Evolutionary conservation across 2,113 vertebrate genomes (phyloP), one percentile per base, ranked within the genome.

Genomic region (Gadus chalcogrammus): DNA sequence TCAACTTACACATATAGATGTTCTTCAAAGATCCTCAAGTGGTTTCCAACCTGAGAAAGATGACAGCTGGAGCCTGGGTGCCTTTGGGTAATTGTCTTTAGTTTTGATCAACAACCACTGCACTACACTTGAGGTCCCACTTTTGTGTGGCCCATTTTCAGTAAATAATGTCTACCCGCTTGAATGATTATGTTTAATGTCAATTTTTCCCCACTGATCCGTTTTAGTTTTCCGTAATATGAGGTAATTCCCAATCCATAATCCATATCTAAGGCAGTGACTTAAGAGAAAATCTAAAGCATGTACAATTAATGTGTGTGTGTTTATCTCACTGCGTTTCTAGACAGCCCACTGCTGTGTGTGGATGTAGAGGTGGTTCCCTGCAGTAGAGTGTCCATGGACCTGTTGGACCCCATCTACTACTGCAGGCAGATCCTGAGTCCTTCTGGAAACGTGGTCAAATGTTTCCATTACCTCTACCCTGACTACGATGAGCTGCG

Each of bases 381-480:
- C 0, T 93, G 91, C 78, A 90, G 88, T 4, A 74, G 79, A 65
- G 76, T 91, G 71, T 91, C 89, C 58, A 82, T 92, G 81, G 89
- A 87, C 42, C 67, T 93, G 64, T 92, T 93, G 73, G 89, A 93
- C 82, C 90, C 91, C 9, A 67, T 93, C 61, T 89, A 87, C 81
- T 81, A 81, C 56, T 83, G 79, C 42, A 48, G 42, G 60, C 89
- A 87, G 68, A 80, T 92, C 27, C 20, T 92, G 82, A 85, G 58
- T 31, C 74, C 87, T 28, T 77, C 85, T 38, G 92, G 91, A 18
- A 84, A 90, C 9, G 64, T 92, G 35, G 77, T 84, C 5, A 92
- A 89, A 85, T 92, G 90, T 78, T 82, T 86, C 70, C 88, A 92
- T 73, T 88, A 92, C 11, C 72, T 85, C 20, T 64, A 88, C 73